Conservation (phyloP, 2,888 invertebrate genomes). For the Quadroppia sp. region DNA sequence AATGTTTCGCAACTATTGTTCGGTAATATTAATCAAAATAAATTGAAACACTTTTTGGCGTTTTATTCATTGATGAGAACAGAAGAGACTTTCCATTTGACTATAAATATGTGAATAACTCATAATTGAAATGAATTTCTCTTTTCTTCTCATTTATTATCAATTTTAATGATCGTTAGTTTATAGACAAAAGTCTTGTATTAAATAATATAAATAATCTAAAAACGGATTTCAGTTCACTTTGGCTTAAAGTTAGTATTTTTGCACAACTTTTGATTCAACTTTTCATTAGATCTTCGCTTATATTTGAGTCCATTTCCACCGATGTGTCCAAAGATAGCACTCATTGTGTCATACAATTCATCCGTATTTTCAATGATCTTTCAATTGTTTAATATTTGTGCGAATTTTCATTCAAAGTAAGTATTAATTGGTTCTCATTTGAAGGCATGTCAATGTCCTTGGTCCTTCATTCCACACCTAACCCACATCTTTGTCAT, state of each 20-base stretch:
- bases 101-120: too few relatives aligned
- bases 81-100: background rate
- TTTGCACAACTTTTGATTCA: background rate
- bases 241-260: background rate
- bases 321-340: too few relatives aligned
- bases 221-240: background rate
- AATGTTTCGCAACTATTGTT: background rate
- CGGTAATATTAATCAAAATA: background rate
- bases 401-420: background rate
- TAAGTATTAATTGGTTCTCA: background rate
- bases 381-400: background rate
- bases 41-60: background rate
- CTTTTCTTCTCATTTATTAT: background rate
- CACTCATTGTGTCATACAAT: too few relatives aligned
- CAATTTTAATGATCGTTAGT: background rate
- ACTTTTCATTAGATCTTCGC: background rate
- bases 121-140: too few relatives aligned
- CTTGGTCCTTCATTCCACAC: too few relatives aligned
- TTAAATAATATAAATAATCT: background rate
- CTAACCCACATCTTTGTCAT: conserved; percentile 28
- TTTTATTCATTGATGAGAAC: background rate
- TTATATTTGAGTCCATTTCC: background rate
- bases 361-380: background rate
- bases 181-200: background rate
- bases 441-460: background rate